Evolutionary conservation across 2,113 vertebrate genomes (phyloP).

Genomic region (Alosa alosa): DNA sequence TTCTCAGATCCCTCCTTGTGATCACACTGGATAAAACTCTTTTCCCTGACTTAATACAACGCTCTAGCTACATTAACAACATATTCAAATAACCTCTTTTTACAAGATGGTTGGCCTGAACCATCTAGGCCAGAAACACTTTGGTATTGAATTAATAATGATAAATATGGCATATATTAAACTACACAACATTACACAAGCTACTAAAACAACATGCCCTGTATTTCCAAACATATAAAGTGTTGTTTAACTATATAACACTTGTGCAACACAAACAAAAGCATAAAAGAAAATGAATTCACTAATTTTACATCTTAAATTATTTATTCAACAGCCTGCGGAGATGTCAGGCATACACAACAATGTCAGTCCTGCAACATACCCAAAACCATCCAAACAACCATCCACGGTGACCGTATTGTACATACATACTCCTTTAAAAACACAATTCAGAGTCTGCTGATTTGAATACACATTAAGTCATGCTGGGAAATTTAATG

Average conservation of each 20-base stretch:
- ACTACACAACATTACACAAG: not conserved
- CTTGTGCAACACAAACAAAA: not conserved
- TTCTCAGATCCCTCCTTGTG: not conserved
- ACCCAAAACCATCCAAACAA: conserved; percentile 24
- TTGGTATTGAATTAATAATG: not conserved
- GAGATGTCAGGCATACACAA: not conserved
- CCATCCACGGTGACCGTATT: conserved; percentile 41
- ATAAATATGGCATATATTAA: not conserved
- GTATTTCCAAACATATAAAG: not conserved
- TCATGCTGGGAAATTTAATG: conserved; percentile 53
- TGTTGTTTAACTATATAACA: not conserved
- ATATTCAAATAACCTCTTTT: not conserved
- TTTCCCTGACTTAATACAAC: not conserved
- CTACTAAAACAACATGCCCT: not conserved
- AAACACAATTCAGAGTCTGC: conserved; percentile 24
- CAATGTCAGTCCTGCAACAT: not conserved
- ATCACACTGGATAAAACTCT: not conserved
- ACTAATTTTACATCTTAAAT: not conserved
- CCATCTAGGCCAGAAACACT: conserved; percentile 3
- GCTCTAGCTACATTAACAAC: not conserved
- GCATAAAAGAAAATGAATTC: not conserved
- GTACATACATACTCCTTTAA: conserved; percentile 42
- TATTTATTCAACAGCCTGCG: not conserved
- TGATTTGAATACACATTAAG: conserved; percentile 36
- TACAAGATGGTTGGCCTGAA: not conserved